Evolutionary conservation across 2,888 invertebrate genomes (phyloP), one percentile per base, ranked within the genome.

Genomic region (Drosophila nr. perissopoda): DNA sequence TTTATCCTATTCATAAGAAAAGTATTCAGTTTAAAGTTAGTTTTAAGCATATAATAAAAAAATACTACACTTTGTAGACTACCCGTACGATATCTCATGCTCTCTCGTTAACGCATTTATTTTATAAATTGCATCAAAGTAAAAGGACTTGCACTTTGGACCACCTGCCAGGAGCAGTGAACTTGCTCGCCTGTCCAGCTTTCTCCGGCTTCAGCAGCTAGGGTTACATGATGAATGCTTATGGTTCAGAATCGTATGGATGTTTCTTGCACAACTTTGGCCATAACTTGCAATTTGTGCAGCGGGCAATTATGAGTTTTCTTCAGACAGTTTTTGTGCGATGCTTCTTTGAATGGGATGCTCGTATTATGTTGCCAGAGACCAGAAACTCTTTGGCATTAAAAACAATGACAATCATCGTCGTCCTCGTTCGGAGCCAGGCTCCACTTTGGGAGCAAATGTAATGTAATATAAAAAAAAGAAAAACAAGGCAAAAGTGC

Each of bases 231-330:
- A 79, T 80, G 77, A 79, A 80, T 79, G 79, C 81, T 73, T 65
- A 69, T 73, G 73, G 76, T 60, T 58, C 21, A 36, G 27, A 51
- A 60, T 71, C 72, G 76, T 58, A 71, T 79, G 71, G 59, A 58
- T 60, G 52, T 49, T 34, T 40, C 57, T 62, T 46, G 70, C 38
- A 53, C 27, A 89, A 89, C 88, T 86, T 82, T 67, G 77, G 72
- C 79, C 82, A 86, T 86, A 86, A 87, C 88, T 86, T 79, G 89
- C 89, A 89, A 86, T 86, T 86, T 89, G 85, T 87, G 89, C 74
- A 73, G 81, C 61, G 57, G 57, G 82, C 85, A 86, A 86, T 86
- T 86, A 86, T 86, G 85, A 86, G 88, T 84, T 89, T 86, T 86
- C 87, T 87, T 83, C 77, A 77, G 81, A 63, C 64, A 51, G 79